Evolutionary conservation across 2,888 invertebrate genomes (phyloP).

Genomic region (Anoncus sp.): DNA sequence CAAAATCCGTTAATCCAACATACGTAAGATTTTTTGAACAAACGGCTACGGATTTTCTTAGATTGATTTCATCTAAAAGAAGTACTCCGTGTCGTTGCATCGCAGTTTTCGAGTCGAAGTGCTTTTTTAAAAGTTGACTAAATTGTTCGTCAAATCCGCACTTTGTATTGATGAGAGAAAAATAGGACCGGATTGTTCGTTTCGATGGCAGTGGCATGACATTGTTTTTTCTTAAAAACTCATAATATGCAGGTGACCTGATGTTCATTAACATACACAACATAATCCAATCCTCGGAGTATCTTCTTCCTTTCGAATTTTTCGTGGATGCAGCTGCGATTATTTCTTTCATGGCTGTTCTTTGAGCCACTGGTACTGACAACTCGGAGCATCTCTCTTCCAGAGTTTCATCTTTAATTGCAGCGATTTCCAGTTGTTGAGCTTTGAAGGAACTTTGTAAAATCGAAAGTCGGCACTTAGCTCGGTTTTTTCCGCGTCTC

Average conservation of each 20-base stretch:
- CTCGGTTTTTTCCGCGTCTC: slow-evolving; percentile 20
- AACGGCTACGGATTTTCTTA: slow-evolving; percentile 11
- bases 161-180: slow-evolving; percentile 42
- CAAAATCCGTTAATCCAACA: slow-evolving; percentile 12
- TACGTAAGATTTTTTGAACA: slow-evolving; percentile 24
- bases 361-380: slow-evolving; percentile 19
- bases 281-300: slow-evolving; percentile 58
- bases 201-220: slow-evolving; percentile 22
- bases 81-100: slow-evolving; percentile 37
- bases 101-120: slow-evolving; percentile 43
- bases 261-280: slow-evolving; percentile 57
- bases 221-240: slow-evolving; percentile 46
- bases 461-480: slow-evolving; percentile 3
- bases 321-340: slow-evolving; percentile 24
- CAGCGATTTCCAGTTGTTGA: neutral
- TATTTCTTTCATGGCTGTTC: slow-evolving; percentile 26
- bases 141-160: slow-evolving; percentile 61
- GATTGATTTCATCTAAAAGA: slow-evolving; percentile 8
- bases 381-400: slow-evolving; percentile 19
- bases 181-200: slow-evolving; percentile 34
- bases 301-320: slow-evolving; percentile 36
- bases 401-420: slow-evolving; percentile 3
- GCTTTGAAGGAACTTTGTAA: slow-evolving; percentile 2
- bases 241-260: slow-evolving; percentile 54
- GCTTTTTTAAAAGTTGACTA: slow-evolving; percentile 44